These are phyloP conservation scores for Plectrocnemia conspersa DNA, from an alignment of 1,140 invertebrate genomes.

Conservation along the genomic window DNA sequence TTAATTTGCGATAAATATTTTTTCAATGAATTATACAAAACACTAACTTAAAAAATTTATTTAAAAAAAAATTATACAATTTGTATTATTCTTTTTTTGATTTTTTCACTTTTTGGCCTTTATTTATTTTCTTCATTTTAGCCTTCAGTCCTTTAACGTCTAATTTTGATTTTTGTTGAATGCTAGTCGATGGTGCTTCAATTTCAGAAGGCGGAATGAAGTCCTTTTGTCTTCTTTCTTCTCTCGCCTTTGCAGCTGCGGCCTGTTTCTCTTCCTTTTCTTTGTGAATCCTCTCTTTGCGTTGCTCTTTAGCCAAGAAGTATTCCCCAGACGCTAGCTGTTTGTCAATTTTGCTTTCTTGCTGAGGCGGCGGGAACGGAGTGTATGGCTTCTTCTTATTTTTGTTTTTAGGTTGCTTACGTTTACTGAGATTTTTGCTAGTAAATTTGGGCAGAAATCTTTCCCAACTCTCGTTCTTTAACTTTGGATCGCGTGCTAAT, in stretches of 20 bases:
- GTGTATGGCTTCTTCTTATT: conserved; percentile 89
- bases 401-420: conserved; percentile 81
- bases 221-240: conserved; percentile 72
- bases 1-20: too few species aligned
- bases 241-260: conserved; percentile 63
- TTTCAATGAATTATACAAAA: too few species aligned
- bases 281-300: conserved; percentile 64
- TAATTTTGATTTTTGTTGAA: conserved; percentile 42
- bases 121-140: conserved; percentile 63
- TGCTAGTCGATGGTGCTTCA: conserved; percentile 28
- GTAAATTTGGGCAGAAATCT: conserved; percentile 95
- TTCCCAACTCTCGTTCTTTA: conserved; percentile 96
- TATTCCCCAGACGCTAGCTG: conserved; percentile 94
- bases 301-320: conserved; percentile 85
- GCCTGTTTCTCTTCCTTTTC: conserved; percentile 71
- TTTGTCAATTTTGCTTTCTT: conserved; percentile 91
- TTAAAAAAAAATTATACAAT: too few species aligned
- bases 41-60: too few species aligned
- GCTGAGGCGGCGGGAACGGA: conserved; percentile 92
- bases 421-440: conserved; percentile 85
- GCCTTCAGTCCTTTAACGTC: conserved; percentile 65
- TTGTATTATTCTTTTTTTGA: conserved; percentile 18
- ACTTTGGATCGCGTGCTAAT: conserved; percentile 83
- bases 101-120: conserved; percentile 39
- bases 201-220: conserved; percentile 80